These are phyloP conservation scores for Lucinisca nassula DNA, from an alignment of 2,888 invertebrate genomes.

Conservation along the genomic window DNA sequence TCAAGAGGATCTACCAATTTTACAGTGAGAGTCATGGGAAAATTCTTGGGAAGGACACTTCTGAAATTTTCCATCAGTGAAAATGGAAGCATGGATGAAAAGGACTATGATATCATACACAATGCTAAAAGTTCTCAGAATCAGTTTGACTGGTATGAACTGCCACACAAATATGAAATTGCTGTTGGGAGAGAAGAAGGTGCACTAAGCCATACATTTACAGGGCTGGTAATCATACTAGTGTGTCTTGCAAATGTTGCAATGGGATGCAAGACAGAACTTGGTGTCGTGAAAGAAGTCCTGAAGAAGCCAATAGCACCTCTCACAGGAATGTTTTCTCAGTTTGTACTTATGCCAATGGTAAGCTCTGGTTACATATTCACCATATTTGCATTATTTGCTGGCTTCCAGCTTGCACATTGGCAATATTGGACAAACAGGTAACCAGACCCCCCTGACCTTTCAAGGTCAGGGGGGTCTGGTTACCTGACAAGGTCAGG, in stretches of 20 bases:
- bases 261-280: slow-evolving; percentile 89
- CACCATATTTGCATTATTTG: too few relatives aligned
- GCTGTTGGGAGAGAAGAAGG: slow-evolving; percentile 71
- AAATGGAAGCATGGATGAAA: neutral
- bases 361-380: slow-evolving; percentile 85
- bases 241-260: slow-evolving; percentile 86
- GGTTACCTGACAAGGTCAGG: too few relatives aligned
- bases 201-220: slow-evolving; percentile 75
- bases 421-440: too few relatives aligned
- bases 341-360: slow-evolving; percentile 89
- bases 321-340: slow-evolving; percentile 89
- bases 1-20: slow-evolving; percentile 50
- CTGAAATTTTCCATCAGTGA: slow-evolving; percentile 63
- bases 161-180: slow-evolving; percentile 66
- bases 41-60: slow-evolving; percentile 69
- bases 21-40: slow-evolving; percentile 62
- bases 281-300: slow-evolving; percentile 86
- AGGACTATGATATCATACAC: slow-evolving; percentile 21
- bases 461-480: too few relatives aligned
- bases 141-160: slow-evolving; percentile 66
- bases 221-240: slow-evolving; percentile 74
- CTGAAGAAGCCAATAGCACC: slow-evolving; percentile 89
- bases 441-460: too few relatives aligned
- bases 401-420: too few relatives aligned
- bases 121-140: neutral